Percentiles rank a stretch among this genome's conserved stretches.
Evolutionary conservation across 2,113 vertebrate genomes (phyloP).

Genomic region (Catharus fuscescens): DNA sequence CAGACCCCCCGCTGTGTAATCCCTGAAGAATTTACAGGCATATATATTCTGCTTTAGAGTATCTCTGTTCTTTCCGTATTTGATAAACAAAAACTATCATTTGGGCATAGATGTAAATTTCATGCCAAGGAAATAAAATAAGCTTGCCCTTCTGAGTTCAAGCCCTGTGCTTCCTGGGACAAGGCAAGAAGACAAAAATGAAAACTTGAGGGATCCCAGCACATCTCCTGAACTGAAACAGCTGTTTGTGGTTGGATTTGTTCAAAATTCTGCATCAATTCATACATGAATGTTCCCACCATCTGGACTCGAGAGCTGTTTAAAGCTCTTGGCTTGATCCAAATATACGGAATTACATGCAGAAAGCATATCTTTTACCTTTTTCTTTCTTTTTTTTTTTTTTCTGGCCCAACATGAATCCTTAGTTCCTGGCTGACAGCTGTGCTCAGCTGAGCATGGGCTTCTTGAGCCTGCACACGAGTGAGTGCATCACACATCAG

Average conservation of each 20-base stretch:
- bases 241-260: not conserved
- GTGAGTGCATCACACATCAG: rapidly evolving
- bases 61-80: not conserved
- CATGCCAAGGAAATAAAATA: not conserved
- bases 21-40: not conserved
- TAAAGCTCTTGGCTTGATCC: not conserved
- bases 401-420: not conserved
- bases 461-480: not conserved
- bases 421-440: not conserved
- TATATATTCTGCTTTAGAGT: not conserved
- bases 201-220: not conserved
- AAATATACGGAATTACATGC: not conserved
- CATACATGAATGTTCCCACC: not conserved
- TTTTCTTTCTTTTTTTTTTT: not conserved
- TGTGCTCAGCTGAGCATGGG: not conserved
- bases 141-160: not conserved
- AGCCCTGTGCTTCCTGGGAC: not conserved
- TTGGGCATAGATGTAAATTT: not conserved
- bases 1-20: not conserved
- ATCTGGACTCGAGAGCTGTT: not conserved
- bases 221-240: not conserved
- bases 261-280: not conserved
- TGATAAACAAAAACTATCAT: not conserved
- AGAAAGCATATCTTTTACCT: not conserved
- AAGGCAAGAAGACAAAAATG: not conserved